phyloP scores from a whole-genome alignment of 2,888 invertebrate species.

The Dryococelus australis region DNA sequence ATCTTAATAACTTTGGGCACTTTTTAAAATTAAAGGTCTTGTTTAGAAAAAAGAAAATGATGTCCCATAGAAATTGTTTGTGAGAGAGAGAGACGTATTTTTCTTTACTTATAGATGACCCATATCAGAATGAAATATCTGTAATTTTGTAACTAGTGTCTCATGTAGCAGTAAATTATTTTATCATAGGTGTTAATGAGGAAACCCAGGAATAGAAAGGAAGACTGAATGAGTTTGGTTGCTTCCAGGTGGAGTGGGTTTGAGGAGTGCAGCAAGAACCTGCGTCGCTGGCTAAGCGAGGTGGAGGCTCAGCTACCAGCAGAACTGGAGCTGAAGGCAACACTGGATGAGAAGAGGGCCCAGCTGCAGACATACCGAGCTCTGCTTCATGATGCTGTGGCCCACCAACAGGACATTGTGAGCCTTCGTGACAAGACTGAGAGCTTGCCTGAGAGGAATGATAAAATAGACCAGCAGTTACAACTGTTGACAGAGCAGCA shows the following conservation, averaged over 20 bases:
- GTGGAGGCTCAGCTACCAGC: slow-evolving; percentile 78
- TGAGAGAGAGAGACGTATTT: too few species aligned
- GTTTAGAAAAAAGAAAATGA: too few species aligned
- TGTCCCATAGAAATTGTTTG: too few species aligned
- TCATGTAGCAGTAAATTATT: too few species aligned
- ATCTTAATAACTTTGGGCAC: too few species aligned
- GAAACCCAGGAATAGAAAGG: too few species aligned
- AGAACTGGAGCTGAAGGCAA: slow-evolving; percentile 82
- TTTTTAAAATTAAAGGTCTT: too few species aligned
- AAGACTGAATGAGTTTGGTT: not conserved
- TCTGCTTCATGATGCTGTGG: slow-evolving; percentile 80
- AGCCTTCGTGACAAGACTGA: slow-evolving; percentile 82
- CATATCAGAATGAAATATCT: too few species aligned
- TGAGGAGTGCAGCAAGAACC: slow-evolving; percentile 81
- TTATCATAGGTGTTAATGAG: too few species aligned
- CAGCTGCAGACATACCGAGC: slow-evolving; percentile 85
- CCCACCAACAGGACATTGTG: slow-evolving; percentile 85
- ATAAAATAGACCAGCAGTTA: slow-evolving; percentile 76
- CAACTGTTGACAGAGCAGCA: slow-evolving; percentile 76
- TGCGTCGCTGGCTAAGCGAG: slow-evolving; percentile 80
- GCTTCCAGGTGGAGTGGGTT: slow-evolving; percentile 81
- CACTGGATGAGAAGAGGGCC: slow-evolving; percentile 89
- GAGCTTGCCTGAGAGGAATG: slow-evolving; percentile 79
- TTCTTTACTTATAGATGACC: too few species aligned
- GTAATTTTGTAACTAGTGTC: too few species aligned